phyloP scores from a whole-genome alignment of 1,140 invertebrate genomes.

The Episyrphus balteatus region DNA sequence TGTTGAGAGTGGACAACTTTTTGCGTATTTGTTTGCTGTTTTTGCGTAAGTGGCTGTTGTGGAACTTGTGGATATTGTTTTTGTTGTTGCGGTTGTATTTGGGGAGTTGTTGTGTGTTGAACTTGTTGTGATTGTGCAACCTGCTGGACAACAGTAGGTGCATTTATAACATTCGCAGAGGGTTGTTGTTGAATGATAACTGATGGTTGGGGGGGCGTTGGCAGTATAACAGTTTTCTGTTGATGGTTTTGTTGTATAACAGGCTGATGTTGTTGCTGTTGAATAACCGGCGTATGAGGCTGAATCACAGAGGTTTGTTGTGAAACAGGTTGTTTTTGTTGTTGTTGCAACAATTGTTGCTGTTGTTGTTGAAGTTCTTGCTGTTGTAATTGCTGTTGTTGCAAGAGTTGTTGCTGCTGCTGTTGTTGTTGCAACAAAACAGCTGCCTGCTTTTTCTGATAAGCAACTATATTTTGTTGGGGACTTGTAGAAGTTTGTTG shows the following conservation, averaged over 20 bases:
- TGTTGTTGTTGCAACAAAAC: background rate
- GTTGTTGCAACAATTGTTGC: constrained; percentile 5
- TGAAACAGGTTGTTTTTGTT: background rate
- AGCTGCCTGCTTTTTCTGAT: background rate
- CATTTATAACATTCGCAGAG: background rate
- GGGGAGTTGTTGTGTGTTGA: constrained; percentile 6
- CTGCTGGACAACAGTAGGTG: background rate
- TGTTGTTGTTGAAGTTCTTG: background rate
- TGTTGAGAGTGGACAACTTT: too few relatives aligned
- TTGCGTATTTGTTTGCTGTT: background rate
- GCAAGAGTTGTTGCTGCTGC: constrained; percentile 1
- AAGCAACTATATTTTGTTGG: background rate
- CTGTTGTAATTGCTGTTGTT: constrained; percentile 1
- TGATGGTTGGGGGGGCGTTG: too few relatives aligned
- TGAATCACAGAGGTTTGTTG: too few relatives aligned
- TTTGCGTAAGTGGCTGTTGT: constrained; percentile 8
- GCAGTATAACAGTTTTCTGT: background rate
- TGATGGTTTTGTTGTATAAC: constrained; percentile 1
- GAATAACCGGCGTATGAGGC: too few relatives aligned
- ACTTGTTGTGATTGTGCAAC: background rate
- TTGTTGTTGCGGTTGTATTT: too few relatives aligned
- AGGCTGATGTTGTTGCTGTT: background rate
- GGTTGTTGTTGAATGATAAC: background rate
- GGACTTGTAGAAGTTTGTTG: background rate
- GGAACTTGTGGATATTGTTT: constrained; percentile 16